A percentile compares a stretch with the other conserved stretches of the same genome.
Evolutionary conservation across 1,140 invertebrate genomes (phyloP).

Genomic region (Thrips palmi): DNA sequence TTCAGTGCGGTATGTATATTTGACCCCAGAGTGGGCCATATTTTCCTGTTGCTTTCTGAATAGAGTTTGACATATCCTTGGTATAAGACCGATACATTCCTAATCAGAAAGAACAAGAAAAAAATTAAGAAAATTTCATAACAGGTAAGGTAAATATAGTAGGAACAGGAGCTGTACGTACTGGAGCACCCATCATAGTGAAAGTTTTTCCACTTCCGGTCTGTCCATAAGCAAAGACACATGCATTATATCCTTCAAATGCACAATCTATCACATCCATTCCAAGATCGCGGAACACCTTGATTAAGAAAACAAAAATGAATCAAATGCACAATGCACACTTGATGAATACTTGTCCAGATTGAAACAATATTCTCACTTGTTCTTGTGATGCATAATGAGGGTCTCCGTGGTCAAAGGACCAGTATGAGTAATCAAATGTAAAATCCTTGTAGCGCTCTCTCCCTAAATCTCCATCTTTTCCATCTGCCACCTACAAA

Average conservation of each 20-base stretch:
- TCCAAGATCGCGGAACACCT: conserved; percentile 74
- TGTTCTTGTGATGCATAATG: conserved; percentile 68
- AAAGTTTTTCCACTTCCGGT: conserved; percentile 94
- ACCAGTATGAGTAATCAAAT: conserved; percentile 88
- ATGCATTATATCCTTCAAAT: conserved; percentile 93
- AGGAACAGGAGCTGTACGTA: conserved; percentile 22
- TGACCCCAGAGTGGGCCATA: too few relatives aligned
- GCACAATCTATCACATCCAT: conserved; percentile 83
- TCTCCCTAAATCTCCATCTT: conserved; percentile 28
- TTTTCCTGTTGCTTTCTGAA: conserved; percentile 58
- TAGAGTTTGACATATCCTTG: conserved; percentile 63
- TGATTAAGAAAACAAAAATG: conserved; percentile 18
- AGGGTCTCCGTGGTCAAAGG: conserved; percentile 43
- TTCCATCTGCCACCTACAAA: conserved; percentile 6
- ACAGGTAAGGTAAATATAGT: conserved; percentile 4
- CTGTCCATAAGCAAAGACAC: conserved; percentile 90
- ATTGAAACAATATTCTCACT: conserved; percentile 22
- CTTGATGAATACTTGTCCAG: not conserved
- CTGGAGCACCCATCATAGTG: conserved; percentile 90
- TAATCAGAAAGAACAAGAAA: conserved; percentile 23
- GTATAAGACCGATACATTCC: conserved; percentile 70
- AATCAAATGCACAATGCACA: conserved; percentile 8
- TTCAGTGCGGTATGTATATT: conserved; percentile 66
- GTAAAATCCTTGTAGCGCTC: conserved; percentile 75
- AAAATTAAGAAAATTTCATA: conserved; percentile 7